Percentiles rank a stretch among this genome's conserved stretches.
phyloP scores from a whole-genome alignment of 2,888 invertebrate species.

The Sphaerophoria rueppellii region DNA sequence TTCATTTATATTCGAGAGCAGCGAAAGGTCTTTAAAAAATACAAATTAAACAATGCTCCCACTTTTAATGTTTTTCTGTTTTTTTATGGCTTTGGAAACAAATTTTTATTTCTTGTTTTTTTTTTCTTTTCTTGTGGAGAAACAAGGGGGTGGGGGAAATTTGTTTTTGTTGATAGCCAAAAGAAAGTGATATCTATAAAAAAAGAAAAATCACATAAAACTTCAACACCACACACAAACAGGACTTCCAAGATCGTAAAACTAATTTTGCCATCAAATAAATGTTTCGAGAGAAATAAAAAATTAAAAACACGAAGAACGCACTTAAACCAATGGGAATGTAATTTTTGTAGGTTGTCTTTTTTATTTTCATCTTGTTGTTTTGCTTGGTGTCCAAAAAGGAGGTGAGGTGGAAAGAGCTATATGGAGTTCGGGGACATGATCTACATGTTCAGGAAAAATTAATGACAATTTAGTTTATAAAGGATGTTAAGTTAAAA shows the following conservation, averaged over 20 bases:
- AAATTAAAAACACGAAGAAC: conserved; percentile 37
- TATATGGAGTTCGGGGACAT: conserved; percentile 35
- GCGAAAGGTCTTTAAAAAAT: conserved; percentile 29
- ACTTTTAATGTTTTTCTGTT: conserved; percentile 59
- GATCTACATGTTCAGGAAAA: conserved; percentile 61
- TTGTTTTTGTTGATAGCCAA: conserved; percentile 36
- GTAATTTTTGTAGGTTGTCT: conserved; percentile 6
- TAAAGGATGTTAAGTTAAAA: conserved; percentile 32
- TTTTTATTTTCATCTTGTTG: conserved; percentile 2
- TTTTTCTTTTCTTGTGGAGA: neutral
- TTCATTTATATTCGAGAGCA: conserved; percentile 5
- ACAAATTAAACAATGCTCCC: conserved; percentile 15
- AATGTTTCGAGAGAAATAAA: conserved; percentile 55
- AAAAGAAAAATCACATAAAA: conserved; percentile 66
- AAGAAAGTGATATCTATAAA: conserved; percentile 61
- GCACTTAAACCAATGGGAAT: conserved; percentile 28
- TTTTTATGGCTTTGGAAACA: conserved; percentile 48
- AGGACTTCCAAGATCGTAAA: conserved; percentile 63
- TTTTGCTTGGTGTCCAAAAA: neutral
- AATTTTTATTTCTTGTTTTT: conserved; percentile 36
- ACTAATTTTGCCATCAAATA: conserved; percentile 73
- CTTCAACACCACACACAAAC: conserved; percentile 56
- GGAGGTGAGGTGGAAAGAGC: neutral
- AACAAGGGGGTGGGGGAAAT: conserved; percentile 4
- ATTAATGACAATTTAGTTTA: conserved; percentile 54